Percentiles rank a stretch among this genome's conserved stretches.
These are phyloP conservation scores for Drosophila jambulina DNA, from an alignment of 1,140 invertebrate species.

Conservation along the genomic window DNA sequence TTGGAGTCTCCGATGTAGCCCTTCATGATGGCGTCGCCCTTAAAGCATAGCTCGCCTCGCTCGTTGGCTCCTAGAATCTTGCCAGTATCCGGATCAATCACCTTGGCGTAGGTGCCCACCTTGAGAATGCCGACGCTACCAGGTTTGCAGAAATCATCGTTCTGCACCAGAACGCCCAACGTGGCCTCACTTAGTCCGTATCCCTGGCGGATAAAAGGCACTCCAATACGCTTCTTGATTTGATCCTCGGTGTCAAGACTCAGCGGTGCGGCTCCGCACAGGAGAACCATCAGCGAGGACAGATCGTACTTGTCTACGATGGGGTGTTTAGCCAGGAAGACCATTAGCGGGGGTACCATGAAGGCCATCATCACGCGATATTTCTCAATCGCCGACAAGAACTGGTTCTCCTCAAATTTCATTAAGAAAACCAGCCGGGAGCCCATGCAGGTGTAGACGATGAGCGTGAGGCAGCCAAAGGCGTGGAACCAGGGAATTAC, in stretches of 20 bases:
- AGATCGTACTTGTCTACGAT: conserved; percentile 88
- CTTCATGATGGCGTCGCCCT: conserved; percentile 89
- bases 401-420: conserved; percentile 89
- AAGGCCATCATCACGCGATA: conserved; percentile 87
- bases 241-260: conserved; percentile 81
- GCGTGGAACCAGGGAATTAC: conserved; percentile 89
- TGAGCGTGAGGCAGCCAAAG: conserved; percentile 87
- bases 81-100: conserved; percentile 88
- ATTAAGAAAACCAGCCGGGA: conserved; percentile 87
- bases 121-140: conserved; percentile 89
- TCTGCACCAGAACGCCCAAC: conserved; percentile 73
- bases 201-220: conserved; percentile 87
- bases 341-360: conserved; percentile 88
- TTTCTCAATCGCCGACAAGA: conserved; percentile 88
- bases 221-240: conserved; percentile 84
- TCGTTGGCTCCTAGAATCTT: conserved; percentile 87
- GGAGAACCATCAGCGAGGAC: conserved; percentile 86
- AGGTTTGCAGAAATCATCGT: conserved; percentile 85
- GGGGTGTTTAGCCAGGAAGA: conserved; percentile 89
- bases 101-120: conserved; percentile 88
- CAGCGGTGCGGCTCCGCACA: conserved; percentile 87
- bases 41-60: conserved; percentile 90
- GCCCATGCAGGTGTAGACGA: conserved; percentile 86
- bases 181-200: conserved; percentile 91
- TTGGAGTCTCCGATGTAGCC: conserved; percentile 88